Evolutionary conservation across 2,797 vertebrate species (phyloP).

Genomic region (Hippocampus kuda): DNA sequence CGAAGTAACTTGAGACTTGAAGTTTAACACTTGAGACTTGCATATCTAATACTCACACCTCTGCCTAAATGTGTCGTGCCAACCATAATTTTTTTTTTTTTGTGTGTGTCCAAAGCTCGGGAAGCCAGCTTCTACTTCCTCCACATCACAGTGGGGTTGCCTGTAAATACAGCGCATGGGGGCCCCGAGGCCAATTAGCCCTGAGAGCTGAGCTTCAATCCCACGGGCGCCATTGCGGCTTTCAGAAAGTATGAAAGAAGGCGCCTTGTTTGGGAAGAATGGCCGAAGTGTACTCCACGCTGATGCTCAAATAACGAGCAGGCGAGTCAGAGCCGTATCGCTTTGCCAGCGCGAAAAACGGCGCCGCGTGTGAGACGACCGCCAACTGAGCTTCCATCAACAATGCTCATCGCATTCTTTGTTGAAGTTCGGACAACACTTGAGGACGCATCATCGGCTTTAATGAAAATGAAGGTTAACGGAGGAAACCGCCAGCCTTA

Average conservation of each 20-base stretch:
- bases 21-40: neutral
- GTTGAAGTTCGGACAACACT: neutral
- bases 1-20: neutral
- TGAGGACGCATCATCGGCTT: conserved; percentile 13
- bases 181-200: conserved; percentile 62
- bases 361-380: conserved; percentile 7
- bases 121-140: conserved; percentile 30
- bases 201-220: conserved; percentile 50
- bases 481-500: conserved; percentile 36
- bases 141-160: conserved; percentile 34
- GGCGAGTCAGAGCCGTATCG: neutral
- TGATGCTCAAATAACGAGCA: conserved; percentile 35
- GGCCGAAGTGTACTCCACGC: conserved; percentile 23
- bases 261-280: conserved; percentile 38
- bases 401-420: neutral
- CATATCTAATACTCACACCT: neutral
- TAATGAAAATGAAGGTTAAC: conserved; percentile 33
- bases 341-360: conserved; percentile 28
- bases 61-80: neutral
- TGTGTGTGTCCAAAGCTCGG: neutral
- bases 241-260: conserved; percentile 46
- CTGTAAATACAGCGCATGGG: conserved; percentile 55
- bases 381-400: conserved; percentile 22
- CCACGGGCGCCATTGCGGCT: conserved; percentile 40
- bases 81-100: neutral